phyloP scores from a whole-genome alignment of 2,797 vertebrate genomes.

The Varecia variegata region DNA sequence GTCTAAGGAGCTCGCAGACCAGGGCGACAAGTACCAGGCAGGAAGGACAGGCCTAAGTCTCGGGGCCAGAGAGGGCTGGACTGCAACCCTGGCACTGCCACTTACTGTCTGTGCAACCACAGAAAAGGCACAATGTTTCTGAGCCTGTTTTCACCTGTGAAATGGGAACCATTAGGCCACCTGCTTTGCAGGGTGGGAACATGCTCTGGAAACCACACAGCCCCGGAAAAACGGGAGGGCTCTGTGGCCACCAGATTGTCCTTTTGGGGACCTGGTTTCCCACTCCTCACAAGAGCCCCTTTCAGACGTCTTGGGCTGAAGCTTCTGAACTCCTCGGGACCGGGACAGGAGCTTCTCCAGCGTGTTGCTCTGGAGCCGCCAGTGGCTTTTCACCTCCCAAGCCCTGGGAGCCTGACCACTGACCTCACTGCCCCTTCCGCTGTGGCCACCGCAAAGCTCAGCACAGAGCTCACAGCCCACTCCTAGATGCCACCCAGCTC shows the following conservation, averaged over 20 bases:
- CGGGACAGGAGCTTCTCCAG: neutral
- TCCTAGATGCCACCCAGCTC: neutral
- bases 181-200: neutral
- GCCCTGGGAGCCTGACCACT: neutral
- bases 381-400: neutral
- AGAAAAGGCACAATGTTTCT: neutral
- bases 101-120: neutral
- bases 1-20: neutral
- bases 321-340: neutral
- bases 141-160: neutral
- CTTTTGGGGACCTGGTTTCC: neutral
- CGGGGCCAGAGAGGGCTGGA: neutral
- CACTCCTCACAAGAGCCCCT: neutral
- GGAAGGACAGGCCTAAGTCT: neutral
- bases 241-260: accelerated
- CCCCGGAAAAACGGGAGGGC: neutral
- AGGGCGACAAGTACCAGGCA: neutral
- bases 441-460: neutral
- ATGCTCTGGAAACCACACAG: neutral
- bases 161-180: neutral
- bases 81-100: neutral
- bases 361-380: neutral
- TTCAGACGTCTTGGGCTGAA: neutral
- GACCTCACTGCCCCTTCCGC: neutral
- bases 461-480: neutral